Evolutionary conservation across 2,888 invertebrate genomes (phyloP).

Genomic region (Cremastinae sp.): DNA sequence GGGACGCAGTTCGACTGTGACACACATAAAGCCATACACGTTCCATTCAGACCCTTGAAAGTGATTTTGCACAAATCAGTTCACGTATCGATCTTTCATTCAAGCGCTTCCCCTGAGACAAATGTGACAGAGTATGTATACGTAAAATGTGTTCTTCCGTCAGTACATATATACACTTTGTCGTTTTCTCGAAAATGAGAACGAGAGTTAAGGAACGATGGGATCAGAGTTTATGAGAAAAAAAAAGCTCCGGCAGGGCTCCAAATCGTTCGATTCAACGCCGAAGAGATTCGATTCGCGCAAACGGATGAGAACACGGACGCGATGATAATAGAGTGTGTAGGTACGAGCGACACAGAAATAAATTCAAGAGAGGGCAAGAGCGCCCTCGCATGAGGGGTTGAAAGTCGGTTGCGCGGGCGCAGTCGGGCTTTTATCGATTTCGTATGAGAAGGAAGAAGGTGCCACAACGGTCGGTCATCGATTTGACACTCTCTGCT

Average conservation of each 20-base stretch:
- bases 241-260: background rate
- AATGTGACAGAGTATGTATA: no score
- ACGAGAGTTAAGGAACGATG: background rate
- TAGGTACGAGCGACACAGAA: conserved; percentile 1
- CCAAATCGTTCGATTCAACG: conserved; percentile 12
- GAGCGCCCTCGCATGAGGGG: conserved; percentile 48
- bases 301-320: background rate
- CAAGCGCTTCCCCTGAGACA: no score
- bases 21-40: no score
- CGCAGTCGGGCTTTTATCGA: conserved; percentile 75
- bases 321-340: background rate
- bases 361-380: conserved; percentile 36
- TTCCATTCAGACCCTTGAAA: no score
- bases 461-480: conserved; percentile 73
- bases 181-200: background rate
- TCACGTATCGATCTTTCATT: no score
- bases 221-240: background rate
- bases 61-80: no score
- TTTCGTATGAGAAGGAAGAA: conserved; percentile 70
- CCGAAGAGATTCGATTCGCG: background rate
- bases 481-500: conserved; percentile 73
- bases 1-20: background rate
- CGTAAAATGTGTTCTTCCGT: no score
- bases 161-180: background rate
- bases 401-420: conserved; percentile 64